Evolutionary conservation across 64 coral and sea anemone species (phyloP), one percentile per base, ranked within the genome.

Genomic region (Dendrophyllia cribrosa): DNA sequence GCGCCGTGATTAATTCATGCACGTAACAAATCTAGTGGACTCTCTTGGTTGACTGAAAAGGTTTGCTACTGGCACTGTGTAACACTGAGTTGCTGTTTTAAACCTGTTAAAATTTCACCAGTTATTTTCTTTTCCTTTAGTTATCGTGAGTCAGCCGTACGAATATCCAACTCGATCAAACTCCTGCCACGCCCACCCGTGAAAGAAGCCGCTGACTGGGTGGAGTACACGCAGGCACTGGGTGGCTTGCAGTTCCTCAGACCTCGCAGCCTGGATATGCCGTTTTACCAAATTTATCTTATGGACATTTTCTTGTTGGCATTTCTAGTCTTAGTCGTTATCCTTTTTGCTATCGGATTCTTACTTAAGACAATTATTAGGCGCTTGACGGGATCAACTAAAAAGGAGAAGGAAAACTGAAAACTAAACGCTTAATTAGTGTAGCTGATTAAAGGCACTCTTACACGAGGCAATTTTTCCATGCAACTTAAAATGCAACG

Each of bases 141-240:
- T 4, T 92, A 92, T 14, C 76, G 83, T 6, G 72, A 92, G 61
- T 26, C 45, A 19, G 67, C 90, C 3, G 6, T 0, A 6, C 70
- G 77, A 17, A 67, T 92, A 16, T 92, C 90, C 6, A 86, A 69
- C 62, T 72, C 50, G 2, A 19, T 92, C 7, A 75, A 68, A 19
- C 56, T 49, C 43, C 71, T 82, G 47, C 82, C 90, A 46, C 79
- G 82, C 43, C 17, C 90, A 17, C 90, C 90, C 2, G 56, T 85
- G 6, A 55, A 86, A 45, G 90, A 92, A 66, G 90, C 90, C 62
- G 90, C 90, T 71, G 90, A 92, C 17, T 60, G 82, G 47, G 59
- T 92, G 43, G 90, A 92, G 23, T 92, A 92, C 56, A 61, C 74
- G 7, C 81, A 66, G 16, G 90, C 90, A 53, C 69, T 65, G 21